These are phyloP conservation scores for Litoditis marina DNA, from an alignment of 2,888 invertebrate species.

Conservation along the genomic window DNA sequence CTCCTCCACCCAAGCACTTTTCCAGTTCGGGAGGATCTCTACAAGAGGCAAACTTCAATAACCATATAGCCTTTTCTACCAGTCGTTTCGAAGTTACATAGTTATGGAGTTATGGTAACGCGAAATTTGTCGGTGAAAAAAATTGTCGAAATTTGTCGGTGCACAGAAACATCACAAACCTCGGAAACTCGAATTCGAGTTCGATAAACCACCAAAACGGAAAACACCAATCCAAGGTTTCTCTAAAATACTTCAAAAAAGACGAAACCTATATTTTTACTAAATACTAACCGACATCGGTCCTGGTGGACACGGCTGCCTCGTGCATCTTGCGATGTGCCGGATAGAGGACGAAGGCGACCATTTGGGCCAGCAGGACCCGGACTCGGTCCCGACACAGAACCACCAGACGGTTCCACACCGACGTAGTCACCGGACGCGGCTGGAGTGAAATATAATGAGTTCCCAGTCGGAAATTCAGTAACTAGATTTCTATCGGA, in stretches of 20 bases:
- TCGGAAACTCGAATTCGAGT: no score
- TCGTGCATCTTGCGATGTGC: slow-evolving; percentile 31
- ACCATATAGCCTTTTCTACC: no score
- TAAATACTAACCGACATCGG: background rate
- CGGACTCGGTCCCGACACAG: slow-evolving; percentile 34
- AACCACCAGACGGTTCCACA: slow-evolving; percentile 35
- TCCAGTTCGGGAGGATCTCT: slow-evolving; percentile 12
- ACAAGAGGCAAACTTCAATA: no score
- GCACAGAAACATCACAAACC: background rate
- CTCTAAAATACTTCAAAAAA: background rate
- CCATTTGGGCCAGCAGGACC: slow-evolving; percentile 46
- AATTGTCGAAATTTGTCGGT: background rate
- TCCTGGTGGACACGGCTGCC: slow-evolving; percentile 4
- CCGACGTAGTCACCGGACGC: slow-evolving; percentile 11
- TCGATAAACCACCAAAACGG: no score
- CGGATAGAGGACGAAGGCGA: slow-evolving; percentile 54
- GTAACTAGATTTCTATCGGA: no score
- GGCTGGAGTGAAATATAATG: no score
- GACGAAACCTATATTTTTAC: no score
- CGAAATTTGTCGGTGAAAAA: no score
- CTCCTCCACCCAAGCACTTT: slow-evolving; percentile 24
- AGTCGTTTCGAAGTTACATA: no score
- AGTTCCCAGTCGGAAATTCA: no score
- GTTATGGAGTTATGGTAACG: no score
- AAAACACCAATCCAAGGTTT: no score